Base-by-base conservation (phyloP, 2,797 vertebrate species). In the Fistularia commersonii region DNA sequence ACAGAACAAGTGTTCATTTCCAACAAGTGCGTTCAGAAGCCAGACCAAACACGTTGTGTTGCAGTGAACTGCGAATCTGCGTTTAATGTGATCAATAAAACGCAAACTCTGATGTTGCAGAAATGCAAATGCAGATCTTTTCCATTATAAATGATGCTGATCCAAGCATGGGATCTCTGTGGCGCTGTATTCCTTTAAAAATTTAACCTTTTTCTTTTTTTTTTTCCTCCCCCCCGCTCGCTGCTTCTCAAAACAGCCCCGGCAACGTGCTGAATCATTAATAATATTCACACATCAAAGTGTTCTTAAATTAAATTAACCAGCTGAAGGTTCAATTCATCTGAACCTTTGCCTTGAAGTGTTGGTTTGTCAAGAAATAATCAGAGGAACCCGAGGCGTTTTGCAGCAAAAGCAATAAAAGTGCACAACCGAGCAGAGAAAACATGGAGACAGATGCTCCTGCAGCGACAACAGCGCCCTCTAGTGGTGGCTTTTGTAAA, bases 241-340 rank as follows among this genome's bases (percentile, higher is more conserved):
- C 6, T 47, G 41, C 42, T 46, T 5, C 33, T 61, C 40, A 44
- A 57, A 62, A 57, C 33, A 57, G 35, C 60, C 36, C 5, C n/a
- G 50, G 53, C 41, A 72, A 62, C 48, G 8, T 48, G 54, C 65
- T 68, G 56, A 78, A 31, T 73, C 51, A 48, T 41, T 53, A 44
- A 46, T 49, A 40, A 53, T 57, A 57, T 64, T 74, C 59, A 38
- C 51, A 54, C 61, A 70, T 64, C 61, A 68, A 74, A 66, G 64
- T 15, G 5, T 48, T 63, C 4, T 47, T 12, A 15, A 33, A 34
- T 60, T 56, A 65, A 64, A 68, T 57, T 61, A 57, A 23, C 51
- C 46, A 50, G 48, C 46, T 39, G 41, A 54, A 47, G 46, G 37
- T 55, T 55, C 7, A 59, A 55, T 70, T 71, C 32, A 57, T 64